Percentiles rank a stretch among this genome's conserved stretches.
phyloP scores from a whole-genome alignment of 2,113 vertebrate genomes.

The Daboia siamensis region DNA sequence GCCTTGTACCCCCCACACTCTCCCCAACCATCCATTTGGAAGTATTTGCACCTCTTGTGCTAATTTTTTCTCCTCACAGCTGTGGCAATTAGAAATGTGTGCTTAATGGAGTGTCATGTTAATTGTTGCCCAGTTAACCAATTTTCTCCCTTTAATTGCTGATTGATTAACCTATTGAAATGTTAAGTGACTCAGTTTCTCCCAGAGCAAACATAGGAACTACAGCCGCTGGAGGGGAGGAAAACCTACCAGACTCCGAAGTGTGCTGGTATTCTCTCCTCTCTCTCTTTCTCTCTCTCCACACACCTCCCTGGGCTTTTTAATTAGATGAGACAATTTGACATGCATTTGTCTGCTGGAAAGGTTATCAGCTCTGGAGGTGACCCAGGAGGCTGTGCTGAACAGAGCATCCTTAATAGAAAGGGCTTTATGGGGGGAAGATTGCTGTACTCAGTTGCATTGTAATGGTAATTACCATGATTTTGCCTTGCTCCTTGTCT shows the following conservation, averaged over 20 bases:
- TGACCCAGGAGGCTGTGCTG: conserved; percentile 76
- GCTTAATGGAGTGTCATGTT: conserved; percentile 85
- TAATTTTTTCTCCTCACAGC: conserved; percentile 74
- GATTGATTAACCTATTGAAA: conserved; percentile 90
- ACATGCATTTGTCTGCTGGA: conserved; percentile 75
- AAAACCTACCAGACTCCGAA: conserved; percentile 55
- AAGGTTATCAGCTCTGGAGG: conserved; percentile 77
- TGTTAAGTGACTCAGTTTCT: conserved; percentile 89
- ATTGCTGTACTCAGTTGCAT: conserved; percentile 76
- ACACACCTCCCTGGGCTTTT: conserved; percentile 74
- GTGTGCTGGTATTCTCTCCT: conserved; percentile 70
- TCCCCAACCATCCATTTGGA: conserved; percentile 44
- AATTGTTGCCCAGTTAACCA: conserved; percentile 84
- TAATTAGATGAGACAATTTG: conserved; percentile 82
- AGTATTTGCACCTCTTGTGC: conserved; percentile 57
- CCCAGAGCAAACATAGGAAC: conserved; percentile 77
- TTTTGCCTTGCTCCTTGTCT: conserved; percentile 61
- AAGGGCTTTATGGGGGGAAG: conserved; percentile 71
- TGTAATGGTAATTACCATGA: conserved; percentile 80
- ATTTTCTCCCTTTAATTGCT: conserved; percentile 85
- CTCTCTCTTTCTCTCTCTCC: background rate
- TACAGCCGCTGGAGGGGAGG: conserved; percentile 70
- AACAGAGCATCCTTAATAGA: conserved; percentile 70
- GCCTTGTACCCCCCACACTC: conserved; percentile 43
- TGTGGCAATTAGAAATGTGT: conserved; percentile 81